These are phyloP conservation scores for Parazoanthus atlanticus DNA, from an alignment of 92 coral and sea anemone genomes.

Conservation along the genomic window DNA sequence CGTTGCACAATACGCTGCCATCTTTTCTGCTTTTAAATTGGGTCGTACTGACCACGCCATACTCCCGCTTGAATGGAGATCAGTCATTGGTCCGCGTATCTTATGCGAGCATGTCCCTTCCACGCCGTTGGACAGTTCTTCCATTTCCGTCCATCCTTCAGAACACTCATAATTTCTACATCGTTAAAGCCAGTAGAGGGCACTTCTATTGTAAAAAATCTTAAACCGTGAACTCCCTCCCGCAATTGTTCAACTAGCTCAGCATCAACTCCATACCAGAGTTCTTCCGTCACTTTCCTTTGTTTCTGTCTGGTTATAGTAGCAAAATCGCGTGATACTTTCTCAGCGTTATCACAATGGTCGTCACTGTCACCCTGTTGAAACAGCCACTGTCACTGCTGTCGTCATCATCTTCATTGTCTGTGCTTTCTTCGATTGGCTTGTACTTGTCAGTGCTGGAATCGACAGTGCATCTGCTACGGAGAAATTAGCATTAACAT, in stretches of 20 bases:
- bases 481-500: no score
- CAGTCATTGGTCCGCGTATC: slow-evolving; percentile 48
- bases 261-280: slow-evolving; percentile 42
- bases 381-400: background rate
- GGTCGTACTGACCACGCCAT: slow-evolving; percentile 48
- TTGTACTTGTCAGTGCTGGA: background rate
- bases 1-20: slow-evolving; percentile 52
- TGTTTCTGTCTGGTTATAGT: background rate
- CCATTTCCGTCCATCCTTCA: slow-evolving; percentile 60
- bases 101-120: slow-evolving; percentile 49
- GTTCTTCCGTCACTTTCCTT: slow-evolving; percentile 34
- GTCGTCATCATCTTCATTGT: background rate
- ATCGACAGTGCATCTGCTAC: background rate
- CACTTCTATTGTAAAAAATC: slow-evolving; percentile 24
- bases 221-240: slow-evolving; percentile 50
- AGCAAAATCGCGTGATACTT: background rate
- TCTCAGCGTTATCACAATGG: no score
- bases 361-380: no score
- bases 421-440: background rate
- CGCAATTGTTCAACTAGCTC: slow-evolving; percentile 41
- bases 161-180: background rate
- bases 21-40: slow-evolving; percentile 42
- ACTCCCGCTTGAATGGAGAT: slow-evolving; percentile 52
- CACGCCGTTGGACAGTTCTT: slow-evolving; percentile 61
- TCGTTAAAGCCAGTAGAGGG: background rate